These are phyloP conservation scores for Hippopotamyrus pictus DNA, from an alignment of 2,797 vertebrate genomes.

Conservation along the genomic window DNA sequence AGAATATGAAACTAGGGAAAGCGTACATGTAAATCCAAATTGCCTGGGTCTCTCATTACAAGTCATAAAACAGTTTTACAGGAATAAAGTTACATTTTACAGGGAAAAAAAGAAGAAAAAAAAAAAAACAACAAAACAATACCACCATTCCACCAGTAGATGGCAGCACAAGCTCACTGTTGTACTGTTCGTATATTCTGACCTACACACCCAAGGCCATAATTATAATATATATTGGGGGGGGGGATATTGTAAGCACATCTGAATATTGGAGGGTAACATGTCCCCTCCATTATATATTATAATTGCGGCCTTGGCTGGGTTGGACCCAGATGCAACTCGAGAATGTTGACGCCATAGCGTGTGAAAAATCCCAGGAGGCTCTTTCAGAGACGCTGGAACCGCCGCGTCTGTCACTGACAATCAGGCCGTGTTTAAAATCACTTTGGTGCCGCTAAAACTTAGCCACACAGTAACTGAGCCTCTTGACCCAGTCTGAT, in stretches of 20 bases:
- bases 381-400: neutral
- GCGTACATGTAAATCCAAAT: neutral
- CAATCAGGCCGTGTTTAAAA: neutral
- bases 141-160: constrained; percentile 40
- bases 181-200: neutral
- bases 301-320: neutral
- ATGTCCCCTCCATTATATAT: neutral
- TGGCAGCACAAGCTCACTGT: constrained; percentile 36
- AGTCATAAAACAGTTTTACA: neutral
- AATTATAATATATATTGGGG: neutral
- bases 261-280: neutral
- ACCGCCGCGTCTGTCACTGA: neutral
- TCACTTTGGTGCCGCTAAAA: neutral
- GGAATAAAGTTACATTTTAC: neutral
- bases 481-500: neutral
- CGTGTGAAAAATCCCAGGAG: neutral
- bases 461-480: neutral
- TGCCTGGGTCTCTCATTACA: neutral
- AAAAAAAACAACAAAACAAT: neutral
- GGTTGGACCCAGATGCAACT: neutral
- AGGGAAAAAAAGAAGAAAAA: neutral
- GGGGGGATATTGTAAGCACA: neutral
- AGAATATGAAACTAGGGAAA: neutral
- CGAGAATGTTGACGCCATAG: neutral
- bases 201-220: neutral